These are phyloP conservation scores for Melanerpes formicivorus DNA, from an alignment of 2,113 vertebrate species.

Conservation along the genomic window DNA sequence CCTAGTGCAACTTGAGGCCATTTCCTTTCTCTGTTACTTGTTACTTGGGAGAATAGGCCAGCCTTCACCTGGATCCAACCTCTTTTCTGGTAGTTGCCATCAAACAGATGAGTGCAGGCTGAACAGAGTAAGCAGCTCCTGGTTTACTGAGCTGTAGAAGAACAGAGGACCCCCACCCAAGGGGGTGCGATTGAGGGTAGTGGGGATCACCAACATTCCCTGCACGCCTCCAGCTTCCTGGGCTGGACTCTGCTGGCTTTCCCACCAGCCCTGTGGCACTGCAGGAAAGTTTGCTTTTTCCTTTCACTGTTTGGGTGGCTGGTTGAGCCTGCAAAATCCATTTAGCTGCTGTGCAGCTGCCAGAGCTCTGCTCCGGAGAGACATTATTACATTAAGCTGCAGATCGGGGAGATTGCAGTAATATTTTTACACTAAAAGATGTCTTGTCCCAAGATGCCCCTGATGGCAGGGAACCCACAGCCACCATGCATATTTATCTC, in stretches of 20 bases:
- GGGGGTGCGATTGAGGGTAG: fast-evolving
- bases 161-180: background rate
- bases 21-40: too few species aligned
- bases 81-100: background rate
- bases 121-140: background rate
- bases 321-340: background rate
- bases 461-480: background rate
- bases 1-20: too few species aligned
- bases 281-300: background rate
- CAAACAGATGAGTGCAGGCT: background rate
- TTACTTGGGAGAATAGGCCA: too few species aligned
- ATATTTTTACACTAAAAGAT: background rate
- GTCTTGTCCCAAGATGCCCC: background rate
- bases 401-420: background rate
- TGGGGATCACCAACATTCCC: background rate
- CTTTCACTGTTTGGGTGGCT: background rate
- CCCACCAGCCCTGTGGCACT: fast-evolving
- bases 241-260: fast-evolving
- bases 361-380: background rate
- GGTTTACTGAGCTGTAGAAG: background rate
- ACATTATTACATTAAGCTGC: background rate
- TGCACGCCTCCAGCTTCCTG: background rate
- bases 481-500: background rate
- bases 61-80: too few species aligned
- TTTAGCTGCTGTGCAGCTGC: conserved; percentile 27